Evolutionary conservation across 2,888 invertebrate species (phyloP).

Genomic region (Tenodera sinensis): DNA sequence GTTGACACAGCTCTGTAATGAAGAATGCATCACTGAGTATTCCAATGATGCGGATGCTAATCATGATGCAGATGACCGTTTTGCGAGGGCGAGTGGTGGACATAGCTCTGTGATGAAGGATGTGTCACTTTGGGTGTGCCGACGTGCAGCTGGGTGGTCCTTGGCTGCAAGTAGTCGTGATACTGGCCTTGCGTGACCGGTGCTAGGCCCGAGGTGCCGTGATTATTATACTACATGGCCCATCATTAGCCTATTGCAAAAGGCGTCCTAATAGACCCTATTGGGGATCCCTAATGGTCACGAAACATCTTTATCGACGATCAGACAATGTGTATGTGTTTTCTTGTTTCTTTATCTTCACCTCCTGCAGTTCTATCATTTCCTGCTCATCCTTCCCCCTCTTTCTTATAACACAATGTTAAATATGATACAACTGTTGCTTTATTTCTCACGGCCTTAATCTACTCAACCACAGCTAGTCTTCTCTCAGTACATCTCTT

Average conservation of each 20-base stretch:
- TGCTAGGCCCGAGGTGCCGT: background rate
- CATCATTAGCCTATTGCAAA: conserved; percentile 50
- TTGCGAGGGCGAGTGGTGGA: background rate
- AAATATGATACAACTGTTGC: background rate
- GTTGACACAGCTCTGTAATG: no score
- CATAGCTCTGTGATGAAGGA: background rate
- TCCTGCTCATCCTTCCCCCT: background rate
- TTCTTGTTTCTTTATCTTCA: conserved; percentile 21
- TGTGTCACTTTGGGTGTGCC: conserved; percentile 15
- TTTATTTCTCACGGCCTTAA: background rate
- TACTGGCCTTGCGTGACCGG: conserved; percentile 6
- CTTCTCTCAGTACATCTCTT: background rate
- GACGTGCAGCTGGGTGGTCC: conserved; percentile 22
- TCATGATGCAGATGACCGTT: no score
- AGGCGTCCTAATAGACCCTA: conserved; percentile 49
- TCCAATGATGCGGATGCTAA: no score
- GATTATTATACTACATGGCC: conserved; percentile 41
- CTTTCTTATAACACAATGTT: background rate
- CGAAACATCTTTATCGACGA: conserved; percentile 32
- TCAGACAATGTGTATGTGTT: conserved; percentile 17
- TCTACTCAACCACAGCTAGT: background rate
- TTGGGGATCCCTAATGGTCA: conserved; percentile 28
- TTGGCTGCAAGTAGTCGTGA: conserved; percentile 8
- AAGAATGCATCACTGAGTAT: no score
- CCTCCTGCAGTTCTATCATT: conserved; percentile 3